Evolutionary conservation across 2,888 invertebrate genomes (phyloP), one percentile per base, ranked within the genome.

Genomic region (Drosophila planitibia): DNA sequence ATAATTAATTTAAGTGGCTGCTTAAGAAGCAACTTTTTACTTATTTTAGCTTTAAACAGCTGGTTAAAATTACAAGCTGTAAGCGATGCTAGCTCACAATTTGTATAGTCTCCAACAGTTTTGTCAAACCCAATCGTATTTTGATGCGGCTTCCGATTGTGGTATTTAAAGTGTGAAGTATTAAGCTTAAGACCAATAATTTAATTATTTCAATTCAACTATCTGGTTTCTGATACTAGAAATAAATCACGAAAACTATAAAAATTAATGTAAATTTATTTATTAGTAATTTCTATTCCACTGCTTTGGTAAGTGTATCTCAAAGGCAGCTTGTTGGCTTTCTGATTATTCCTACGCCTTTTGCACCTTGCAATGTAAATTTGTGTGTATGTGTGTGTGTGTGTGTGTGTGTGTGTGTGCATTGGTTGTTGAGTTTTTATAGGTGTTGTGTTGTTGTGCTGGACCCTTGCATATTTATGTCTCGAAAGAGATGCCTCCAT

Each of bases 361-460:
- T 81, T 83, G 83, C 82, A 81, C 80, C 89, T 88, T 89, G 91
- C 90, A 88, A 91, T 91, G 92, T 91, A 91, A 91, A 91, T 91
- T 86, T 83, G 81, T 82, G 25, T 32, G 4, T 44, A 12, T 83
- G 79, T 81, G 59, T 54, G 51, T 47, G 49, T 66, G 75, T 63
- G 19, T 51, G 16, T 5, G 10, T 10, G 51, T 12, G 51, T 35
- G 3, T 51, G 49, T 66, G 73, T 62, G 53, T 58, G 67, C 55
- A 44, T 67, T 62, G 73, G 39, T 10, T 78, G 66, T 65, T 52
- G 55, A 71, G 54, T 57, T 61, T 60, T 60, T 71, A 44, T 63
- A 58, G 3, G 30, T 49, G 28, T 52, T 47, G 12, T 54, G 64
- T 49, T 70, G 54, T 44, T 55, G 51, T 47, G 67, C 59, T 59